phyloP scores from a whole-genome alignment of 53 echinoderm and acorn worm species.

The Hippasteria phrygiana region DNA sequence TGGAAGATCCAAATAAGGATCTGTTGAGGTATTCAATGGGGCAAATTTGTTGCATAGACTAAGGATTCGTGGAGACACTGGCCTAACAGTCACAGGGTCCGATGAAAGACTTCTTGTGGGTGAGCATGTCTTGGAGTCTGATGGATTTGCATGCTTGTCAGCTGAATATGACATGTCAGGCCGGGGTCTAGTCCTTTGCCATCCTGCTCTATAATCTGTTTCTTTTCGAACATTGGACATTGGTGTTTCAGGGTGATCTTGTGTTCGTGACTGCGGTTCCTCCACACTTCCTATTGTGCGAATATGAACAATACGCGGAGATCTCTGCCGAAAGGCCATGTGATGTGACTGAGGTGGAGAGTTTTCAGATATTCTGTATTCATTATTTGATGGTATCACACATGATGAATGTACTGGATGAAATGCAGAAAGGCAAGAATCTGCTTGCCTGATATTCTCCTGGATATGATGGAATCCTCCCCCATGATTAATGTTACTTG shows the following conservation, averaged over 20 bases:
- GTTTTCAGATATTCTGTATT: constrained; percentile 28
- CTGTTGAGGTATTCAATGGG: constrained; percentile 49
- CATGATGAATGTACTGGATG: constrained; percentile 12
- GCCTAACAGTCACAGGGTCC: constrained; percentile 77
- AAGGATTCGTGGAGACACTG: constrained; percentile 90
- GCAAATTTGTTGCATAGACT: constrained; percentile 91
- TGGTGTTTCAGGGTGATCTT: neutral
- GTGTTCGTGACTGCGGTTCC: neutral
- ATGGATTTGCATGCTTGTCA: neutral
- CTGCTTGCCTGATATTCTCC: constrained; percentile 38
- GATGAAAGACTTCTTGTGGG: constrained; percentile 28
- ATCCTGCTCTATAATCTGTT: neutral
- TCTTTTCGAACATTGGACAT: neutral
- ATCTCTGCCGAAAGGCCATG: neutral
- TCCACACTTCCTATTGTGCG: neutral
- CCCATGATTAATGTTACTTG: neutral
- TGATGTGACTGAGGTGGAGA: neutral
- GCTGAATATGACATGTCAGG: neutral
- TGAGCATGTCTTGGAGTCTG: neutral
- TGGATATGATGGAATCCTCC: constrained; percentile 29
- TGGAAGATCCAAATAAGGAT: constrained; percentile 41
- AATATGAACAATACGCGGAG: neutral
- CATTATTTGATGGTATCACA: constrained; percentile 15
- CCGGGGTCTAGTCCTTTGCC: neutral
- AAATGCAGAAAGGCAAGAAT: constrained; percentile 54